Evolutionary conservation across 2,113 vertebrate species (phyloP).

Genomic region (Malurus melanocephalus): DNA sequence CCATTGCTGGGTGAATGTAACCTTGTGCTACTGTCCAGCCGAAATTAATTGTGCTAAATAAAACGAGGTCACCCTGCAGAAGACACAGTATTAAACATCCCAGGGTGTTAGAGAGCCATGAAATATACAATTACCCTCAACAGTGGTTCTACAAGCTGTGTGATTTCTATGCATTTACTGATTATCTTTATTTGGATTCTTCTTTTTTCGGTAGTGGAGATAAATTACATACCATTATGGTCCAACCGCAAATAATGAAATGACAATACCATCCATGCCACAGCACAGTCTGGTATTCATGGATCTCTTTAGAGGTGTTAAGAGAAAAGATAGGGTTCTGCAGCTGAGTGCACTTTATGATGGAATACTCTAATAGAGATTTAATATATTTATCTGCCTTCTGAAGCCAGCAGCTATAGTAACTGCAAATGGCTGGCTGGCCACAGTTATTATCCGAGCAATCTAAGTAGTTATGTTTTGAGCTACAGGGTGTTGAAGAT

Average conservation of each 20-base stretch:
- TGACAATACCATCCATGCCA: not conserved
- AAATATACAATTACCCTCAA: not conserved
- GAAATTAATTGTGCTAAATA: not conserved
- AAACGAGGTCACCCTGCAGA: not conserved
- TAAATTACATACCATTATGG: constrained; percentile 39
- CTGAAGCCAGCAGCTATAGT: constrained; percentile 43
- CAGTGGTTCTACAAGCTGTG: not conserved
- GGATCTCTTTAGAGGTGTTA: constrained; percentile 22
- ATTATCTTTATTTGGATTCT: not conserved
- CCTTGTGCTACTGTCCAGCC: not conserved
- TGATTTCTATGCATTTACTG: constrained; percentile 12
- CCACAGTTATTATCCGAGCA: constrained; percentile 40
- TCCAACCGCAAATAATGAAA: constrained; percentile 33
- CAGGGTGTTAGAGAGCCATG: not conserved
- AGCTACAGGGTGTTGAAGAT: constrained; percentile 20
- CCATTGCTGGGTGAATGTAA: not conserved
- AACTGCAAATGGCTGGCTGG: constrained; percentile 24
- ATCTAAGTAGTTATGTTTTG: constrained; percentile 57
- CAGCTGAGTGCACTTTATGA: constrained; percentile 26
- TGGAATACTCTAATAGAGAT: constrained; percentile 39
- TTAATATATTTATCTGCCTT: constrained; percentile 51
- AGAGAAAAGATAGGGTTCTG: constrained; percentile 35
- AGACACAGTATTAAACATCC: not conserved
- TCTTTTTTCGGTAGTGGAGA: constrained; percentile 23
- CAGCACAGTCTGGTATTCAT: not conserved